Evolutionary conservation across 2,888 invertebrate species (phyloP), one percentile per base, ranked within the genome.

Genomic region (Cephus sareptanus): DNA sequence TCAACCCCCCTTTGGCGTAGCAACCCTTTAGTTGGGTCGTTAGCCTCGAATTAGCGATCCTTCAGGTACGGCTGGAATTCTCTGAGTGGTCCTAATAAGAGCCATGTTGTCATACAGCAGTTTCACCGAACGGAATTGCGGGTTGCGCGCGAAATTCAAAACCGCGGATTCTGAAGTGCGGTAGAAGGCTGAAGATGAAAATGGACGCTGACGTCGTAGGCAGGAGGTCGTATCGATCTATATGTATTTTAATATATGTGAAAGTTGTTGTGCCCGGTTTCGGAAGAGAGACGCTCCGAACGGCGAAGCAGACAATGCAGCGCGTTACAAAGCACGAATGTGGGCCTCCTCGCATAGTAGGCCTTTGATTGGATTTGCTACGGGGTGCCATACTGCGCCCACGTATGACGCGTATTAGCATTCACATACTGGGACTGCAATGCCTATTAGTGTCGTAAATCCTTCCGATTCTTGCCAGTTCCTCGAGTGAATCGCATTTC

Each of bases 301-400:
- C 6, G 23, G 56, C 56, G 56, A 56, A 74, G 80, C 81, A 78
- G 83, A 82, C 80, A 84, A 84, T 80, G 81, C 78, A 56, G 77
- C 76, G 37, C 75, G 76, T 82, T 82, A 83, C 78, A 80, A 78
- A 83, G 81, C 79, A 81, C 80, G 73, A 75, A 74, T 74, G 75
- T 69, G 34, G 73, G 74, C 79, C 69, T 37, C 30, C 75, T 75
- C 13, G 81, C 80, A 82, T 84, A 82, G 86, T 85, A 81, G 81
- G 79, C 83, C 84, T 89, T 88, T 90, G 90, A 90, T 90, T 90
- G 88, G 86, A 90, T 90, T 89, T 89, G 88, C 87, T 83, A 89
- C 88, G 89, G 87, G 83, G 84, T 76, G 83, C 81, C 84, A 77
- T 80, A 79, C 77, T 81, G 83, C 89, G 86, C 89, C 88, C 87